Evolutionary conservation across 2,888 invertebrate species (phyloP), one percentile per base, ranked within the genome.

Genomic region (Gortyna flavago): DNA sequence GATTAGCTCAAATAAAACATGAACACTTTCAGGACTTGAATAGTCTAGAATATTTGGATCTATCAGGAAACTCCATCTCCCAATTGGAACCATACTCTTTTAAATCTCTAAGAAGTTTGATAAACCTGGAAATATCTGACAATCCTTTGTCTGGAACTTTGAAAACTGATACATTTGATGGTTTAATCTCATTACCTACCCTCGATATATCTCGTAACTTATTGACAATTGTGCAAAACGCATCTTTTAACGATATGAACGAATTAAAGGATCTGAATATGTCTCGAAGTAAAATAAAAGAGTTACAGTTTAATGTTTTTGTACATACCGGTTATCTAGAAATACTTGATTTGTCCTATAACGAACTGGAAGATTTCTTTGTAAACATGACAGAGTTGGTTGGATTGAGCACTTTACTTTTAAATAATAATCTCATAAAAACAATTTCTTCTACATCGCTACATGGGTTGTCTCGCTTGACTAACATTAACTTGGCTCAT

Each of bases 271-370:
- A 90, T 38, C 85, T 96, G 1, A 95, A 95, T 68, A 87, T 94
- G 59, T 95, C 95, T 25, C 88, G 89, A 68, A 91, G 93, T 81
- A 89, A 90, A 76, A 87, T 96, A 70, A 87, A 77, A 44, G 88
- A 88, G 41, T 54, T 96, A 32, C 89, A 94, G 77, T 95, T 89
- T 78, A 93, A 95, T 84, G 83, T 91, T 6, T 94, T 95, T 79
- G 77, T 78, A 2, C 81, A 91, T 70, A 93, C 93, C 3, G 92
- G 90, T 2, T 87, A 88, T 29, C 87, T 95, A 61, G 89, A 90
- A 86, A 88, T 81, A 6, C 83, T 96, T 13, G 95, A 96, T 82
- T 85, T 95, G n/a, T 95, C 95, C 0, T 89, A 86, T 77, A 95
- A 95, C 65, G 81, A 88, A 81, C 77, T 95, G 0, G 88, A 79